Base-by-base conservation (phyloP, 1,140 invertebrate species). In the Drosophila oshimai region DNA sequence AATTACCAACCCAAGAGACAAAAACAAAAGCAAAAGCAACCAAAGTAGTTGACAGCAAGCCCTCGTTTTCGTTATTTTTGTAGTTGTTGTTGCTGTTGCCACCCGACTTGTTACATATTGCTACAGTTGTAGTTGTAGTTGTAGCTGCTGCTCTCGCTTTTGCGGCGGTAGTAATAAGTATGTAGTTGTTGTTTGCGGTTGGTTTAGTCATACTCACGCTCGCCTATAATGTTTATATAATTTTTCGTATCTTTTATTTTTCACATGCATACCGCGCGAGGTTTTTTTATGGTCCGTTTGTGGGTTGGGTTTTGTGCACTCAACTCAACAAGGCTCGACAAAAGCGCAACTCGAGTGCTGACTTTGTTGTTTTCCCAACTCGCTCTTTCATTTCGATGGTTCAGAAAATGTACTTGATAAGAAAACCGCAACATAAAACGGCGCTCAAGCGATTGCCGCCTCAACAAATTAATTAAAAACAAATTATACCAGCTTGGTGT, bases 161-260 rank as follows among this genome's bases (percentile, higher is more conserved):
- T 62, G 55, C 18, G 33, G 45, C 39, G 42, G 58, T 65, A 39
- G 42, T 50, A 65, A 50, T 50, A 65, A 28, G 36, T 54, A 22
- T 50, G 46, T 54, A 37, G 37, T 45, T 46, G 47, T 76, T 78
- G 74, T 61, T 74, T 86, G 80, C 72, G 75, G 80, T 84, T 78
- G 71, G 36, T 86, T 84, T 84, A 84, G 80, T 84, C 80, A 80
- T 86, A 86, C 76, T 75, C 61, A 86, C 67, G 57, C 60, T 70
- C 64, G 65, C 65, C 80, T 80, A 86, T 84, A 84, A 79, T 86
- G 80, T 86, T 86, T 86, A 87, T 86, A 86, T 86, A 86, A 86
- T 86, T 86, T 84, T 86, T 71, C 65, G 79, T 84, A 86, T 86
- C 55, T 86, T 74, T 70, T 70, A 51, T 67, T 69, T 71, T 73